Evolutionary conservation across 37 sponge, comb jelly and placozoan genomes (phyloP).

Genomic region (Amphimedon queenslandica): DNA sequence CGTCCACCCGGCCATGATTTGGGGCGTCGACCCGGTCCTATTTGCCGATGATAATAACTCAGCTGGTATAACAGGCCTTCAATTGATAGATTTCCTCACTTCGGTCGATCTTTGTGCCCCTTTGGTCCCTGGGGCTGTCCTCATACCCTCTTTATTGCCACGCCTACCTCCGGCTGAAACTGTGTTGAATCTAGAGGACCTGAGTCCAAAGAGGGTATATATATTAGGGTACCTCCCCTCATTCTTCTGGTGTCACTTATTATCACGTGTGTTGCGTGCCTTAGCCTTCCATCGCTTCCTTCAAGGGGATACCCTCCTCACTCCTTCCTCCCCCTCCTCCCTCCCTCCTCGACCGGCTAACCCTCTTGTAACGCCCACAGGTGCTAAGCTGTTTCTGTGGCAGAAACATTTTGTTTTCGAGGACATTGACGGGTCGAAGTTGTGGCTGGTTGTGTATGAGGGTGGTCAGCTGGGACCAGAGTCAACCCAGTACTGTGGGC

Average conservation of each 20-base stretch:
- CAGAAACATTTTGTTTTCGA: slow-evolving; percentile 24
- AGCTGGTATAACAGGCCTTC: background rate
- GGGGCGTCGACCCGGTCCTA: slow-evolving; percentile 39
- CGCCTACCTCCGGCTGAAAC: background rate
- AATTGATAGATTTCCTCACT: slow-evolving; percentile 35
- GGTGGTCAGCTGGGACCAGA: slow-evolving; percentile 27
- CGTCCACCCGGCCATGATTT: slow-evolving; percentile 42
- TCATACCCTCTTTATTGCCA: slow-evolving; percentile 27
- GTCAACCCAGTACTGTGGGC: slow-evolving; percentile 27
- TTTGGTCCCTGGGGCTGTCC: slow-evolving; percentile 19
- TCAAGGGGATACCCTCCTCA: background rate
- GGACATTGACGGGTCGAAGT: slow-evolving; percentile 9
- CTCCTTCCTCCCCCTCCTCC: background rate
- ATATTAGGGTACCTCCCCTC: slow-evolving; percentile 34
- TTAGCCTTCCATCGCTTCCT: background rate
- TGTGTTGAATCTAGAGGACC: slow-evolving; percentile 16
- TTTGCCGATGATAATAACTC: background rate
- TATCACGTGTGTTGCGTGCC: slow-evolving; percentile 15
- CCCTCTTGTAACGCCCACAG: background rate
- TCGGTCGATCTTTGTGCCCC: slow-evolving; percentile 28
- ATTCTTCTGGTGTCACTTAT: slow-evolving; percentile 23
- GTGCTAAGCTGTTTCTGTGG: slow-evolving; percentile 39
- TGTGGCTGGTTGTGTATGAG: slow-evolving; percentile 23
- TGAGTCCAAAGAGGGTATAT: slow-evolving; percentile 34
- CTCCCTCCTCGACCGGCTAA: background rate